phyloP scores from a whole-genome alignment of 2,797 vertebrate species.

The Falco novaeseelandiae region DNA sequence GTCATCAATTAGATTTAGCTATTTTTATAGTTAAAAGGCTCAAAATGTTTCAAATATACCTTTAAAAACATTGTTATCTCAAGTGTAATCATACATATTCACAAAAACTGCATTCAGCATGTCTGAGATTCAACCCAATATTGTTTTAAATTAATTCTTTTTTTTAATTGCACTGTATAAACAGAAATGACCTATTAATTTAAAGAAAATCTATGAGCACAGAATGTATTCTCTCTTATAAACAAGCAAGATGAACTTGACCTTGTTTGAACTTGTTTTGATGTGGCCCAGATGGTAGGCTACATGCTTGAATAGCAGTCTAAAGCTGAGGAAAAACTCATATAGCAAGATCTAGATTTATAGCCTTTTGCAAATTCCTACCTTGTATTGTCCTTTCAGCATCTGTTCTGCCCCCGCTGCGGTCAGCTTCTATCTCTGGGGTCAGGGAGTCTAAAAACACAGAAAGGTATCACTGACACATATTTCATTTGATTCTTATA shows the following conservation, averaged over 20 bases:
- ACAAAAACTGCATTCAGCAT: constrained; percentile 52
- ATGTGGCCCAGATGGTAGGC: constrained; percentile 97
- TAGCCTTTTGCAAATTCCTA: constrained; percentile 96
- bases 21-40: constrained; percentile 33
- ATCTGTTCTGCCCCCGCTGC: constrained; percentile 99
- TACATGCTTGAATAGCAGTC: constrained; percentile 97
- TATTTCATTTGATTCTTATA: constrained; percentile 79
- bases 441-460: constrained; percentile 97
- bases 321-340: constrained; percentile 92
- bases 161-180: constrained; percentile 79
- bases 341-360: constrained; percentile 94
- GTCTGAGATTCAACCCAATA: constrained; percentile 60
- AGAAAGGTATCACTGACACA: constrained; percentile 92
- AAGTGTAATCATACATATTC: background rate
- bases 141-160: constrained; percentile 77
- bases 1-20: constrained; percentile 25
- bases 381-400: constrained; percentile 99
- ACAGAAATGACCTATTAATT: constrained; percentile 82
- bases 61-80: constrained; percentile 34
- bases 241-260: constrained; percentile 91
- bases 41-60: background rate
- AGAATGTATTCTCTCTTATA: constrained; percentile 78
- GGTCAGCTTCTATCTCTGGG: constrained; percentile 99
- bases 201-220: constrained; percentile 80
- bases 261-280: constrained; percentile 92